Evolutionary conservation across 2,888 invertebrate species (phyloP), one percentile per base, ranked within the genome.

Genomic region (Zonitis immaculata): DNA sequence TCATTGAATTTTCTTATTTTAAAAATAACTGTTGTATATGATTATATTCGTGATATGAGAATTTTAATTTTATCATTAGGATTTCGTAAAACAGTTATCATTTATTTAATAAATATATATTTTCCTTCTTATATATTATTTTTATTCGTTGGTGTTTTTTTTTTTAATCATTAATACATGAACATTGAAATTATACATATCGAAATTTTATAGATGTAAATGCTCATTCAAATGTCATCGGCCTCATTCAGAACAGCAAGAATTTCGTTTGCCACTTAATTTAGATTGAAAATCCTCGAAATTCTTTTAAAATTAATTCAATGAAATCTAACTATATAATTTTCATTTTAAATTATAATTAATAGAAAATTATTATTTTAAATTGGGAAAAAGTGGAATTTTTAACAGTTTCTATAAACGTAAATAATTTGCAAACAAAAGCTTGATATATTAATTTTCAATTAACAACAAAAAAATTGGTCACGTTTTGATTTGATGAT

Each of bases 161-260:
- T n/a, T n/a, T n/a, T 28, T 6, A 20, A 14, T 45, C 45, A 14
- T 28, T 26, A 27, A n/a, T 18, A n/a, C 45, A 30, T 45, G 45
- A 45, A 45, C 16, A 45, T 45, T 16, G 26, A 25, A 25, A 26
- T 45, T 45, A 28, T 26, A 28, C 27, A 18, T n/a, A n/a, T 45
- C 12, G 18, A 45, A 45, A 45, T 45, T 45, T 30, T 45, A 12
- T 45, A 45, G 45, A 45, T 27, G 28, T 45, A 45, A 45, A 45
- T 45, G 18, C 28, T 6, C 28, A 45, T 45, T 45, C 45, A 45
- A 20, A 45, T 45, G 45, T 45, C 45, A 45, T 28, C 27, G 45
- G 45, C 45, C 45, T 14, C 20, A n/a, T 20, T 45, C 45, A 30
- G 1, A 39, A 32, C 6, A 12, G 1, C 16, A 35, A 35, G 16